These are phyloP conservation scores for Synanthedon myopaeformis DNA, from an alignment of 2,888 invertebrate species.

Conservation along the genomic window DNA sequence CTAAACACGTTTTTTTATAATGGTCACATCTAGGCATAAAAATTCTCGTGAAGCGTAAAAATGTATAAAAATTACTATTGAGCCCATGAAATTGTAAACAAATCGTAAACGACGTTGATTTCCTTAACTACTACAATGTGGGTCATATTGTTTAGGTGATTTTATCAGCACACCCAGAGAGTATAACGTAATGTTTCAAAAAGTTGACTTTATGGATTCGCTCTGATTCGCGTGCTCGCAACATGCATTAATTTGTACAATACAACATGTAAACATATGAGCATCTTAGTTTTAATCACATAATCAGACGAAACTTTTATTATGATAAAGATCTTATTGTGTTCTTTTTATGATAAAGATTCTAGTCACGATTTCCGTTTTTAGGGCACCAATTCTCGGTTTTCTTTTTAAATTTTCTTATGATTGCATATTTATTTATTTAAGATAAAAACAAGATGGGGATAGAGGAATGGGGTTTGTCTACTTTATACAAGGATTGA, in stretches of 20 bases:
- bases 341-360: neutral
- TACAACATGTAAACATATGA: conserved; percentile 4
- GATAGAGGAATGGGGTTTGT: too few relatives aligned
- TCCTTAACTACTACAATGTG: neutral
- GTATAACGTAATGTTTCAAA: neutral
- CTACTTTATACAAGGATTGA: too few relatives aligned
- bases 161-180: neutral
- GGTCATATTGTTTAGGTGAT: neutral
- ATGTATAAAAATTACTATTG: too few relatives aligned
- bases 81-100: too few relatives aligned
- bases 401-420: too few relatives aligned
- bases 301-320: neutral
- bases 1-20: too few relatives aligned
- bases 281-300: neutral
- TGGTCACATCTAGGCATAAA: too few relatives aligned
- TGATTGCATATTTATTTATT: too few relatives aligned
- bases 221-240: conserved; percentile 9
- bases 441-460: too few relatives aligned
- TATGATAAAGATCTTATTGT: neutral
- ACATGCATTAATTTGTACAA: neutral
- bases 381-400: too few relatives aligned
- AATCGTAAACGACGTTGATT: neutral
- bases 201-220: conserved; percentile 6
- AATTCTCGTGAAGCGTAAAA: too few relatives aligned
- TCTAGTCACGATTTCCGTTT: too few relatives aligned